Evolutionary conservation across 2,888 invertebrate species (phyloP).

Genomic region (Galeruca laticollis): DNA sequence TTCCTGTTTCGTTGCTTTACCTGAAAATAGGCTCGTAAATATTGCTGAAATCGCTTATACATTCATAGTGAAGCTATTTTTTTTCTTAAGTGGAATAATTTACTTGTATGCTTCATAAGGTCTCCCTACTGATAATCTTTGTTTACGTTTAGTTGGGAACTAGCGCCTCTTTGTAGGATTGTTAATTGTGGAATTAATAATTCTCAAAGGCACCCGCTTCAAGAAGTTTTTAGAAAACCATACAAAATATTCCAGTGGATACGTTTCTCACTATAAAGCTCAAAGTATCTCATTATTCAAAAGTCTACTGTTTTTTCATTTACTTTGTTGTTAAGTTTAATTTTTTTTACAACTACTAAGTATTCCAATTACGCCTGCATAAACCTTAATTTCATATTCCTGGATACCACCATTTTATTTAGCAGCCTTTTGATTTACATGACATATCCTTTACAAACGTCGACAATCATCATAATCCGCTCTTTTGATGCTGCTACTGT

Average conservation of each 20-base stretch:
- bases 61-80: slow-evolving; percentile 54
- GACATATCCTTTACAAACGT: too few species aligned
- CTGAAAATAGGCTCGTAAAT: slow-evolving; percentile 54
- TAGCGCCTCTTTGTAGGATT: slow-evolving; percentile 20
- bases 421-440: too few species aligned
- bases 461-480: too few species aligned
- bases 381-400: too few species aligned
- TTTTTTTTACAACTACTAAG: too few species aligned
- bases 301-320: not conserved
- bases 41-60: slow-evolving; percentile 51
- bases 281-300: not conserved
- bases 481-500: too few species aligned
- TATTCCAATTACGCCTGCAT: too few species aligned
- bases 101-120: slow-evolving; percentile 42
- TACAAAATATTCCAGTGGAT: not conserved
- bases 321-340: not conserved
- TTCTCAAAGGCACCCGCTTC: slow-evolving; percentile 12
- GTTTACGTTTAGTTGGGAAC: slow-evolving; percentile 26
- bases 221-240: slow-evolving; percentile 8
- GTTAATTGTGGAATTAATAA: slow-evolving; percentile 21
- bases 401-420: too few species aligned
- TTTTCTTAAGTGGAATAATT: slow-evolving; percentile 46
- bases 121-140: slow-evolving; percentile 38
- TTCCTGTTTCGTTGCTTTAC: slow-evolving; percentile 57
- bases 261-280: not conserved